Base-by-base conservation (phyloP, 2,113 vertebrate genomes). In the Bubo bubo region DNA sequence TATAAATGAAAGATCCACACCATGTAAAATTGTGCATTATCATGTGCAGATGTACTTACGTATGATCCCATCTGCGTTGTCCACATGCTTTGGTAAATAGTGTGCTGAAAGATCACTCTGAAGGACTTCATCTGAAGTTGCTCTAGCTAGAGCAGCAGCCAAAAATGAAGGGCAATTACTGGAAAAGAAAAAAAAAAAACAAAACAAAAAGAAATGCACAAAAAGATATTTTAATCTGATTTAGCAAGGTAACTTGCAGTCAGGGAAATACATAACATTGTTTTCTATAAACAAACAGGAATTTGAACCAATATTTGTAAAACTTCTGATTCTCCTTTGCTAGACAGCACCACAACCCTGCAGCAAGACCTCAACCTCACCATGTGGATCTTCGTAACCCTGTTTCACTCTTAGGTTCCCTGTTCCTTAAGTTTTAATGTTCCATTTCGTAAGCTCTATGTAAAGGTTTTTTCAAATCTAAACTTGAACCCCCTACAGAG, bases 91-190 rank as follows among this genome's bases (percentile, higher is more conserved):
- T 94, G 97, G 98, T 91, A 99, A 97, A 96, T 98, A 98, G 96
- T 98, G 98, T 49, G 98, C 97, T 9, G 99, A 98, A 85, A 99
- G 99, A 96, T 99, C 99, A 12, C 98, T 99, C 98, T 99, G 99
- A 52, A 99, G 98, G 75, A 99, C 95, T 97, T 98, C 98, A 90
- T 99, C 99, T 35, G 99, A 98, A 9, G 99, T 99, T 49, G 99
- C 99, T 97, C 99, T 98, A 71, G 99, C 99, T 97, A 99, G 96
- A 41, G 99, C 99, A n/a, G 99, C 98, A 50, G 99, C 99, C 99
- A 99, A 97, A 94, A 99, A 99, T 67, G 99, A 99, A 4, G 99
- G 99, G 86, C 99, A 99, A 55, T 99, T 99, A 97, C 99, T 99
- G 98, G 52, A 96, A 97, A 93, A 96, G 89, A 82, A 55, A 74